phyloP scores from a whole-genome alignment of 2,797 vertebrate genomes.

The Eulemur rubriventer region DNA sequence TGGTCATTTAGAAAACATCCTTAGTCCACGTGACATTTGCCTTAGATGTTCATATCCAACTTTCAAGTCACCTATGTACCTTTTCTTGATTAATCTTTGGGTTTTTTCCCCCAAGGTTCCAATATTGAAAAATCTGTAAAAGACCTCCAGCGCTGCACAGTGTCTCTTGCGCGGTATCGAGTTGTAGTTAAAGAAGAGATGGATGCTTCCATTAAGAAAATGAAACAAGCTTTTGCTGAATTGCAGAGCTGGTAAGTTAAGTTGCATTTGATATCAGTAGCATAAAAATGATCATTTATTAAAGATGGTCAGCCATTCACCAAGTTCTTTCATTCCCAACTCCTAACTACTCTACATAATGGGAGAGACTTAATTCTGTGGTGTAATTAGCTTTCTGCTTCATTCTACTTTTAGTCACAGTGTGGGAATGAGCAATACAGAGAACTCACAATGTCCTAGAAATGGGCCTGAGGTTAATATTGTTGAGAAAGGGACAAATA shows the following conservation, averaged over 20 bases:
- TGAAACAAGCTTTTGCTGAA: constrained; percentile 96
- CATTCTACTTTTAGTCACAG: background rate
- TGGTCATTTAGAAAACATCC: constrained; percentile 25
- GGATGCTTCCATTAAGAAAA: constrained; percentile 95
- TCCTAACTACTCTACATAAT: background rate
- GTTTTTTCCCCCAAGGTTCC: constrained; percentile 85
- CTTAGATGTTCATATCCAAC: constrained; percentile 33
- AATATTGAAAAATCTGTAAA: constrained; percentile 97
- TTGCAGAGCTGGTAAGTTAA: constrained; percentile 93
- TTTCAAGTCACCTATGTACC: constrained; percentile 11
- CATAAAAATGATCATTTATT: background rate
- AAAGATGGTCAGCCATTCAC: background rate
- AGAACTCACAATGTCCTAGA: background rate
- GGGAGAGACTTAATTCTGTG: background rate
- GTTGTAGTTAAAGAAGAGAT: constrained; percentile 97
- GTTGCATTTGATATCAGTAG: background rate
- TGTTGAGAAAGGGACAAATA: constrained; percentile 28
- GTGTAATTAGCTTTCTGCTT: constrained; percentile 21
- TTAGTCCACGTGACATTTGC: background rate
- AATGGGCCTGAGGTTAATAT: background rate
- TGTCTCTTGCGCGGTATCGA: constrained; percentile 95
- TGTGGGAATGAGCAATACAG: background rate
- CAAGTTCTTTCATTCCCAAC: background rate
- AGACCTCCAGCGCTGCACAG: constrained; percentile 96
- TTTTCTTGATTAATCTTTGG: constrained; percentile 45